Evolutionary conservation across 2,888 invertebrate genomes (phyloP), one percentile per base, ranked within the genome.

Genomic region (Acheta domesticus): DNA sequence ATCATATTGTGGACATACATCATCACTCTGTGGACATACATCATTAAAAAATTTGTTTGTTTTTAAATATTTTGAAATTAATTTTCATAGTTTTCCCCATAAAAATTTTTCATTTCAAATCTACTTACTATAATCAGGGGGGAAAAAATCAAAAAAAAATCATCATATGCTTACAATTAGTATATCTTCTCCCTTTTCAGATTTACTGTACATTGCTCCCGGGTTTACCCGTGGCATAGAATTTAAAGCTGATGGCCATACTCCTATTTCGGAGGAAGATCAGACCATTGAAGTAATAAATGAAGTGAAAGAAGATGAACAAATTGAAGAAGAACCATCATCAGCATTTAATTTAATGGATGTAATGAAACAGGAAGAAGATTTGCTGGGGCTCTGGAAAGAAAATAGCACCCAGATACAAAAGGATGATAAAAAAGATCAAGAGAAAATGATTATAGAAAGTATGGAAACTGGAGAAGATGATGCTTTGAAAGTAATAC

Each of bases 131-230:
- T 36, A 36, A 8, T 36, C 8, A 8, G 1, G n/a, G n/a, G n/a
- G n/a, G n/a, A n/a, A n/a, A n/a, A n/a, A n/a, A n/a, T n/a, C 36
- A 36, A 36, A 36, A 36, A 36, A 8, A 1, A 36, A 8, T 36
- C 36, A 8, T 36, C 36, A 36, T 36, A 36, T 36, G 8, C 36
- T 36, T 36, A 36, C 36, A 36, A 36, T 36, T 36, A 36, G 0
- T 36, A 36, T 36, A 4, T 36, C 36, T 36, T 8, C 8, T 5
- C 5, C 36, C 36, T 36, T 36, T 87, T 19, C 84, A 91, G 91
- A 90, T 81, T 85, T 91, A 49, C 84, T 92, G 11, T 89, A 89
- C 3, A 87, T 90, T 80, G 92, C 94, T 0, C 94, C 95, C 14
- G 94, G 94, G 0, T 91, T 93, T 83, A 86, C 88, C 81, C 88